Percentiles rank a stretch among this genome's conserved stretches.
phyloP scores from a whole-genome alignment of 37 sponge, comb jelly and placozoan genomes.

The Ephydatia muelleri region DNA sequence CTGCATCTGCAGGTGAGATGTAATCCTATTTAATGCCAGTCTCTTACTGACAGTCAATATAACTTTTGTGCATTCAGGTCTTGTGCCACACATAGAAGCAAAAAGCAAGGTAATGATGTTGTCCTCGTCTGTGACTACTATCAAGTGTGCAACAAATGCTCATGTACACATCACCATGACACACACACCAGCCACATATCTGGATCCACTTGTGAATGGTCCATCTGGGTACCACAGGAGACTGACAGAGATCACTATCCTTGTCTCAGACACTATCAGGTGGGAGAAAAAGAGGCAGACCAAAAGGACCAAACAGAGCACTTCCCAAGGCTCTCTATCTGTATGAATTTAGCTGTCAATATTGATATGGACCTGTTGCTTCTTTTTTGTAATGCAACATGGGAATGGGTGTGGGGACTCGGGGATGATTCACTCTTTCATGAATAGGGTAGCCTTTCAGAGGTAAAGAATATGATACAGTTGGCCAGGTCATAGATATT shows the following conservation, averaged over 20 bases:
- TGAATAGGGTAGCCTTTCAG: too few species aligned
- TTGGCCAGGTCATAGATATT: too few species aligned
- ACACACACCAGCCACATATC: constrained; percentile 6
- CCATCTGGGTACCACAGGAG: constrained; percentile 30
- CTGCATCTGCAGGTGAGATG: background rate
- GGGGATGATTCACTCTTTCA: too few species aligned
- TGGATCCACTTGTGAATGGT: constrained; percentile 14
- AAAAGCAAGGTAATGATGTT: background rate
- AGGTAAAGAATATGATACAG: too few species aligned
- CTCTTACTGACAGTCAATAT: background rate
- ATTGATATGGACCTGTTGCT: background rate
- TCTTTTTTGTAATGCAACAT: too few species aligned
- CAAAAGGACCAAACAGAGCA: background rate
- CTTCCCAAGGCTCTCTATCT: background rate
- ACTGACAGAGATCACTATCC: constrained; percentile 25
- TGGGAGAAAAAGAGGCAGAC: constrained; percentile 9
- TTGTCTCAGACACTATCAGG: constrained; percentile 27
- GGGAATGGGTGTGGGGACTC: too few species aligned
- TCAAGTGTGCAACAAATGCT: too few species aligned
- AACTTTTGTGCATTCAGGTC: background rate
- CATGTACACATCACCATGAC: background rate
- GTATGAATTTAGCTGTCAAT: background rate
- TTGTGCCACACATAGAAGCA: background rate
- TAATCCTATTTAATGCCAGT: background rate
- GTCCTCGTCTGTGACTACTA: too few species aligned